Conservation (phyloP, 2,797 vertebrate species). For the Lagodon rhomboides region DNA sequence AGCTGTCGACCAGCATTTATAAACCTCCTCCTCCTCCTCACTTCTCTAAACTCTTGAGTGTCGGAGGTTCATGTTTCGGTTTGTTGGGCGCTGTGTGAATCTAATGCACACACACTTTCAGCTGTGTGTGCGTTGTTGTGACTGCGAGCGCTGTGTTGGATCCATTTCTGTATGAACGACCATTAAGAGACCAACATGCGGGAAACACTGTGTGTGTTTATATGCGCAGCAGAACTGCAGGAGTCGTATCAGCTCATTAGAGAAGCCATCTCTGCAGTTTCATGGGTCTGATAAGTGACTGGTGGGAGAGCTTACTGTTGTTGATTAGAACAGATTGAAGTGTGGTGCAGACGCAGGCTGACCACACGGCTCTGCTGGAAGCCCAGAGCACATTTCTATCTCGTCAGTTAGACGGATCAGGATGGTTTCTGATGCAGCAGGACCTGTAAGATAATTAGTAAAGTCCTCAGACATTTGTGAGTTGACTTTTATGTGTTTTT, state of each 20-base stretch:
- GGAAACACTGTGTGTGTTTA: not conserved
- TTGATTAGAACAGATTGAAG: constrained; percentile 19
- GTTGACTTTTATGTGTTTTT: too few species aligned
- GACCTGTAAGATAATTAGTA: not conserved
- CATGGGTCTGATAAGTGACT: not conserved
- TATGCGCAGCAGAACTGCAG: not conserved
- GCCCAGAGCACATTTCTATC: constrained; percentile 8
- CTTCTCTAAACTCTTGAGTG: too few species aligned
- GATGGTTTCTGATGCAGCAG: constrained; percentile 1
- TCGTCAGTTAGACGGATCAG: not conserved
- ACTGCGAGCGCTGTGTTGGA: not conserved
- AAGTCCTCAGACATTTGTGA: constrained; percentile 9
- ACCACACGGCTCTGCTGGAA: not conserved
- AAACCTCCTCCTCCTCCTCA: too few species aligned
- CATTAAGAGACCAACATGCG: not conserved
- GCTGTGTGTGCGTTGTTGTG: not conserved
- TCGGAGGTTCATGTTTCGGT: not conserved
- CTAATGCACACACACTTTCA: not conserved
- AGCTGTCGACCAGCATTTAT: too few species aligned
- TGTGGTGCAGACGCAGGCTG: constrained; percentile 14
- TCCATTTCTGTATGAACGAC: not conserved
- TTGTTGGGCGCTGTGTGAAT: not conserved
- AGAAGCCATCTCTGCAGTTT: not conserved
- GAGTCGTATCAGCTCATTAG: constrained; percentile 4
- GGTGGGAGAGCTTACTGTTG: constrained; percentile 7